Conservation (phyloP, 1,140 invertebrate species). For the Propsilocerus akamusi region DNA sequence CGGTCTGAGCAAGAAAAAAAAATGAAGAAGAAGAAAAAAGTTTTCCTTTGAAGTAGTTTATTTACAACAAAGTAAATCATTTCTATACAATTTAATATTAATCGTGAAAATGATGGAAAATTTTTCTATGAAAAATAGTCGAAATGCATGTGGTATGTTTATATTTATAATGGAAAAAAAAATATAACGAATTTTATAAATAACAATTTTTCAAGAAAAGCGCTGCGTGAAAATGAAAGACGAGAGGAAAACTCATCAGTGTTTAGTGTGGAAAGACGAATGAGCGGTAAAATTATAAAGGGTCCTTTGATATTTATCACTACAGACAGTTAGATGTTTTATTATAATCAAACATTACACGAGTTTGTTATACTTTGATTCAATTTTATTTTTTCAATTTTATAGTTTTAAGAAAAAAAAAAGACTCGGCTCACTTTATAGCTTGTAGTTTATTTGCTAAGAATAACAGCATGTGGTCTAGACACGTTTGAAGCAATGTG, state of each 20-base stretch:
- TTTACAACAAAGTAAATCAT: constrained; percentile 4
- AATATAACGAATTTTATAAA: not conserved
- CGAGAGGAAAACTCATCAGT: not conserved
- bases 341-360: not conserved
- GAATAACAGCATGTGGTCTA: not conserved
- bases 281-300: not conserved
- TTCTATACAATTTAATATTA: constrained; percentile 1
- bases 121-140: not conserved
- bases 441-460: no score
- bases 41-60: not conserved
- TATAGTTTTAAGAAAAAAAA: not conserved
- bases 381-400: not conserved
- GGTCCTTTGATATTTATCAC: constrained; percentile 2
- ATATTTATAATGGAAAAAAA: not conserved
- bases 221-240: not conserved
- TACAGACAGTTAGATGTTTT: not conserved
- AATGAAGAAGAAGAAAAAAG: not conserved
- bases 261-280: not conserved
- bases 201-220: not conserved
- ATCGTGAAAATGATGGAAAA: not conserved
- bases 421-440: not conserved
- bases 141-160: constrained; percentile 4
- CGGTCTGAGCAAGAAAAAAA: not conserved
- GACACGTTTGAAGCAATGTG: no score
- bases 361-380: not conserved